These are phyloP conservation scores for Papilio polyxenes DNA, from an alignment of 1,140 invertebrate genomes.

Conservation along the genomic window DNA sequence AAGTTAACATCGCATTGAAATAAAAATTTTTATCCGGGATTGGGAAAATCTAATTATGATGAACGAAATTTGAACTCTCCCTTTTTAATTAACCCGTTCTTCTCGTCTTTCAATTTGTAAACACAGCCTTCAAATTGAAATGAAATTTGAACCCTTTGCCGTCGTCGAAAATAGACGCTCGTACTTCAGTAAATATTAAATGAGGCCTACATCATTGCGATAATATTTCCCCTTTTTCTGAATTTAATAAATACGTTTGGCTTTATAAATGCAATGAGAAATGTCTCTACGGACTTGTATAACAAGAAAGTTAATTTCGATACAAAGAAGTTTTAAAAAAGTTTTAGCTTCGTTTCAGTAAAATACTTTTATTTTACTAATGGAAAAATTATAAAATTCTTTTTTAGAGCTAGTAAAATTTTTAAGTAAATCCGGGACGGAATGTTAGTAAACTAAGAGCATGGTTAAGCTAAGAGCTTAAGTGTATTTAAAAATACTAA, in stretches of 20 bases:
- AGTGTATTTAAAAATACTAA: no score
- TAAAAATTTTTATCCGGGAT: constrained; percentile 16
- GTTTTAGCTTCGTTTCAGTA: no score
- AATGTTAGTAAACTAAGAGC: no score
- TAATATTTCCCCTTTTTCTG: neutral
- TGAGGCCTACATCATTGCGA: neutral
- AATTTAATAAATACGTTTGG: neutral
- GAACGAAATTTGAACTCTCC: constrained; percentile 25
- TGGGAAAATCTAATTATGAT: constrained; percentile 27
- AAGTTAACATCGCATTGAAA: neutral
- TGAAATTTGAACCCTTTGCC: constrained; percentile 17
- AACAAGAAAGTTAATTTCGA: neutral
- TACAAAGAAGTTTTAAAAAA: neutral
- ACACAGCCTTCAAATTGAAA: constrained; percentile 26
- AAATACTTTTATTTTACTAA: no score
- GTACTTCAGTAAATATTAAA: constrained; percentile 26
- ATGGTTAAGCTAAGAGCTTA: no score
- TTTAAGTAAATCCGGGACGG: no score
- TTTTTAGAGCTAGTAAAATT: no score
- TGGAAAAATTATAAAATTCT: no score
- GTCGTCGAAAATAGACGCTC: neutral
- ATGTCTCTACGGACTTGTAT: neutral
- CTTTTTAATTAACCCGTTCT: constrained; percentile 27
- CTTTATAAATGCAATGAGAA: neutral
- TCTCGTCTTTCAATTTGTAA: constrained; percentile 27